Base-by-base conservation (phyloP, 2,888 invertebrate genomes). In the Gerris lacustris region DNA sequence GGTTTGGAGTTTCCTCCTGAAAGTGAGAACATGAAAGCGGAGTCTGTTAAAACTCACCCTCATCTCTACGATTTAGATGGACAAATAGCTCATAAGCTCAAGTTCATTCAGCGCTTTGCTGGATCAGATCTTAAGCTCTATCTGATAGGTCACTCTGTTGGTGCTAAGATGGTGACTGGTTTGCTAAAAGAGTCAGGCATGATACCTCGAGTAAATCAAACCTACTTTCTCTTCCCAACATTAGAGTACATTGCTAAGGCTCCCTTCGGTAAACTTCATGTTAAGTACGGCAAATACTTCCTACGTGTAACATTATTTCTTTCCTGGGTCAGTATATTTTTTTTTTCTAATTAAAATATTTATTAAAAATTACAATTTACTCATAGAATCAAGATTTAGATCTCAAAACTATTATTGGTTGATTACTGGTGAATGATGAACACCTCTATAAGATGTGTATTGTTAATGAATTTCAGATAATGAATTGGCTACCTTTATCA, bases 111-210 rank as follows among this genome's bases (percentile, higher is more conserved):
- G 75, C 85, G 87, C 75, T 87, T 86, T 78, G 83, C 94, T 74
- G 90, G 92, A 70, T 80, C 83, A 74, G 83, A 86, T 77, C 86
- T 88, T n/a, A 88, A 85, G 78, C 79, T 96, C 63, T 89, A 93
- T 80, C 81, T 96, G 6, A 85, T 96, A 76, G 94, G 92, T 2
- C 96, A 96, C 83, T 96, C 96, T 0, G 92, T 96, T 77, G 96
- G 96, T 5, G 86, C 89, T 69, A 93, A 94, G 86, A 87, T 94
- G 77, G 84, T 88, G 73, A 79, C 94, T 71, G 88, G 94, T 78
- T 79, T 93, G 68, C 78, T 92, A 45, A 84, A 88, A 75, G 81
- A 86, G 74, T 81, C 84, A 6, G 78, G 81, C 45, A 80, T 90
- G 44, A 68, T 71, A 63, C 31, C 71, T 45, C 83, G 83, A 76